Percentiles rank a stretch among this genome's conserved stretches.
Conservation (phyloP, 2,797 vertebrate genomes). For the Synanceia verrucosa region DNA sequence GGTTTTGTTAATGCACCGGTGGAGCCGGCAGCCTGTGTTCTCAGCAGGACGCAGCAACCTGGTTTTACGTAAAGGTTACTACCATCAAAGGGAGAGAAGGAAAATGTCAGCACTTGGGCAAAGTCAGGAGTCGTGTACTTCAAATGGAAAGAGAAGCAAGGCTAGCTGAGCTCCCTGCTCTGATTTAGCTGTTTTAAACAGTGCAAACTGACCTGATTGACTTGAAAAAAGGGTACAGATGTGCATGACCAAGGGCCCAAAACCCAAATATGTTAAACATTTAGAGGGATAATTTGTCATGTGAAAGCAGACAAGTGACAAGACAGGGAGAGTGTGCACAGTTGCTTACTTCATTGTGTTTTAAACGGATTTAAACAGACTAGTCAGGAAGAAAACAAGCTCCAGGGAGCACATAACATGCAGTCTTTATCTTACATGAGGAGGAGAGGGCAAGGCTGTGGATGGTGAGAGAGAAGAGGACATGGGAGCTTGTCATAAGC, state of each 20-base stretch:
- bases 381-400: background rate
- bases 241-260: slow-evolving; percentile 10
- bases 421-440: background rate
- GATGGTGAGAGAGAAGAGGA: background rate
- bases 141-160: slow-evolving; percentile 25
- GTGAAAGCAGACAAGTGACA: background rate
- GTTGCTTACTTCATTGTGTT: background rate
- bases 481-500: background rate
- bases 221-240: background rate
- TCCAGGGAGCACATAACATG: background rate
- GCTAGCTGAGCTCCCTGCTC: background rate
- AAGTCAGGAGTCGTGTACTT: slow-evolving; percentile 25
- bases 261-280: slow-evolving; percentile 13
- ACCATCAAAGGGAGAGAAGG: slow-evolving; percentile 51
- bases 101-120: slow-evolving; percentile 69
- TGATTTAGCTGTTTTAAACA: slow-evolving; percentile 11
- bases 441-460: background rate
- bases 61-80: slow-evolving; percentile 73
- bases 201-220: background rate
- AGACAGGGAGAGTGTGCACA: background rate
- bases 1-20: slow-evolving; percentile 41
- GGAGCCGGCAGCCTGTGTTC: slow-evolving; percentile 57
- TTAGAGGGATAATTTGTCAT: background rate
- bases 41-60: slow-evolving; percentile 52
- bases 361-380: slow-evolving; percentile 11